Percentiles rank a stretch among this genome's conserved stretches.
Evolutionary conservation across 1,140 invertebrate species (phyloP).

Genomic region (Bombus haemorrhoidalis): DNA sequence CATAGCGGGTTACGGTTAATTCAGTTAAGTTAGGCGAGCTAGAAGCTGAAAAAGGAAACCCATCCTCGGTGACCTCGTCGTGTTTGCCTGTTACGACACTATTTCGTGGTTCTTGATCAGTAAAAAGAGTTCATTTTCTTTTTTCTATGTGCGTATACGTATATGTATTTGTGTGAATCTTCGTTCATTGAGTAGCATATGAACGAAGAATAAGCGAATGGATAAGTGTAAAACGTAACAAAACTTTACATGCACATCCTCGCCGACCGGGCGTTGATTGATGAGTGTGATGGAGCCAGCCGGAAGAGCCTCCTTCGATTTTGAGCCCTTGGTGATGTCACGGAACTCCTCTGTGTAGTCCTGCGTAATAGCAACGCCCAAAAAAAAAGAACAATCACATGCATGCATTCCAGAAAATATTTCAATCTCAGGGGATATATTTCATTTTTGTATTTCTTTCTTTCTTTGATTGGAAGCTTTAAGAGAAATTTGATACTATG

Average conservation of each 20-base stretch:
- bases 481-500: neutral
- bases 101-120: conserved; percentile 25
- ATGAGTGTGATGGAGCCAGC: conserved; percentile 97
- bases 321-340: conserved; percentile 95
- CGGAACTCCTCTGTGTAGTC: conserved; percentile 98
- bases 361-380: conserved; percentile 85
- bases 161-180: neutral
- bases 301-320: conserved; percentile 94
- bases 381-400: conserved; percentile 77
- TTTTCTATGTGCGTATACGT: neutral
- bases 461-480: neutral
- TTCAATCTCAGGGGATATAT: neutral
- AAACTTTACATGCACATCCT: conserved; percentile 95
- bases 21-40: conserved; percentile 58
- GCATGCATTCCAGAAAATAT: conserved; percentile 77
- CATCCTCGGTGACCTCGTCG: conserved; percentile 62
- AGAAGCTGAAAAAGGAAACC: conserved; percentile 67
- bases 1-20: conserved; percentile 64
- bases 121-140: neutral
- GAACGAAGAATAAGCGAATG: neutral
- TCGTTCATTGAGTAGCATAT: neutral
- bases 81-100: conserved; percentile 26
- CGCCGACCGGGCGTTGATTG: conserved; percentile 96
- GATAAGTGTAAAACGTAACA: conserved; percentile 75
- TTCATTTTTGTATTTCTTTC: neutral